Base-by-base conservation (phyloP, 2,113 vertebrate species). In the Pyrgilauda ruficollis region DNA sequence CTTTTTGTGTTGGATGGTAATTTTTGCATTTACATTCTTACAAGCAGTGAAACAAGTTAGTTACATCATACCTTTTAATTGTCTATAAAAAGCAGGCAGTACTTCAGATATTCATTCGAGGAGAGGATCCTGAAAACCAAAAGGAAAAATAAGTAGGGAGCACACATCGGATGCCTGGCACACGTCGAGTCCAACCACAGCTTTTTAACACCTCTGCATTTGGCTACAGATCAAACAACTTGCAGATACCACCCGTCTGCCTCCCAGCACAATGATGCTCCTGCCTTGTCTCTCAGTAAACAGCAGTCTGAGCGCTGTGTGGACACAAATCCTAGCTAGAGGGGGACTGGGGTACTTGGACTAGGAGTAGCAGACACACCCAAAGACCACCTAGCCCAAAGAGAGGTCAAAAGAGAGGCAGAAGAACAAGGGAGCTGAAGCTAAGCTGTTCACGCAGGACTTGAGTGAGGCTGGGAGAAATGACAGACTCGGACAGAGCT, bases 161-260 rank as follows among this genome's bases (percentile, higher is more conserved):
- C 11, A 39, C 46, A 31, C n/a, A 19, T 3, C 35, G 50, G 79
- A 59, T 93, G 85, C 92, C 63, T 83, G 85, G 68, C 86, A 74
- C 23, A 17, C 24, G 52, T 41, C 0, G 0, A 83, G 68, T 84
- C 68, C 63, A 85, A 76, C 85, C 59, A 3, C 92, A 80, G 79
- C 59, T 92, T 94, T 78, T 41, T 39, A 86, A 81, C 64, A 78
- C 79, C 47, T 93, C 83, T 93, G 83, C 91, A 89, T 61, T 4
- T 90, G 88, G 90, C 94, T 85, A 3, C 15, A 90, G 53, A 90
- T 94, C 74, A 94, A 82, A 94, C 47, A 82, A 26, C 46, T 78
- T 1, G 1, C 27, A 72, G 74, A 64, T 74, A 47, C 59, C 80
- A 75, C 73, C 41, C 22, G 2, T 91, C 49, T 78, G 87, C 80